Evolutionary conservation across 2,888 invertebrate genomes (phyloP), one percentile per base, ranked within the genome.

Genomic region (Syritta pipiens): DNA sequence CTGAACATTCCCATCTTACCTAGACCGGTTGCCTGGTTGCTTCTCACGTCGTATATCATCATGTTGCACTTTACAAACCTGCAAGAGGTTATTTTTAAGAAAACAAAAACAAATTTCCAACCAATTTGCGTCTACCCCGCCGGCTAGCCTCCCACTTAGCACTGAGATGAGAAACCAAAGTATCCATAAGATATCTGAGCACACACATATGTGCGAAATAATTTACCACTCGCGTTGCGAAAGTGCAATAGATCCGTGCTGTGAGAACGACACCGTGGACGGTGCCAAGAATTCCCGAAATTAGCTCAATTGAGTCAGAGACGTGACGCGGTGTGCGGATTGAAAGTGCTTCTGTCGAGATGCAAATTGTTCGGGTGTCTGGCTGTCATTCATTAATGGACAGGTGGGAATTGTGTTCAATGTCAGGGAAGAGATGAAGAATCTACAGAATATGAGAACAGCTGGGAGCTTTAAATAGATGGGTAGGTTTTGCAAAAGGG

Each of bases 161-260:
- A n/a, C n/a, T n/a, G n/a, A n/a, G n/a, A n/a, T n/a, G n/a, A n/a
- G n/a, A n/a, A n/a, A n/a, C n/a, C n/a, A n/a, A n/a, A n/a, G n/a
- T n/a, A n/a, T n/a, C n/a, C n/a, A n/a, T n/a, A n/a, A n/a, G n/a
- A n/a, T n/a, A n/a, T n/a, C n/a, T n/a, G 6, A 37, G 14, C 37
- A 17, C 19, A 37, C 37, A 37, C 37, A 17, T n/a, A n/a, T n/a
- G n/a, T n/a, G 28, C 7, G 28, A 44, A 42, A 67, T 65, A 72
- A 72, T 67, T 72, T 67, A 72, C 72, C 59, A 72, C 72, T 53
- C 60, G 26, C 26, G 51, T 69, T 69, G 59, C 65, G 55, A 77
- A 77, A 72, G 48, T 77, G 77, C 77, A 72, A 77, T 72, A 67
- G 72, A 72, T 77, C 55, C 32, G 65, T 77, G 72, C 67, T 65